A percentile compares a stretch with the other conserved stretches of the same genome.
phyloP scores from a whole-genome alignment of 2,797 vertebrate species.

The Chromobotia macracanthus region DNA sequence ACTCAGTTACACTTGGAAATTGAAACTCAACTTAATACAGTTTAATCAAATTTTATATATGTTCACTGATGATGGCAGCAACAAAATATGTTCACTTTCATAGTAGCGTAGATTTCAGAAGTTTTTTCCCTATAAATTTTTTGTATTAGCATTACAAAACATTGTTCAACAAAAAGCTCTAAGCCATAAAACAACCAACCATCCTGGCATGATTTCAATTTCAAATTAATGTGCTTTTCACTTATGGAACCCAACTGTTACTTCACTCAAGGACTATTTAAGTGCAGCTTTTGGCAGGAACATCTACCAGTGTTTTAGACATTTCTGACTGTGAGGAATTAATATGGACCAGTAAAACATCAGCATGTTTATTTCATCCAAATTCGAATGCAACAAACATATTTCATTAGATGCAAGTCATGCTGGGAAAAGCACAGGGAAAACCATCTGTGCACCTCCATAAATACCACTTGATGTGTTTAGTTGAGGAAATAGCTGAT shows the following conservation, averaged over 20 bases:
- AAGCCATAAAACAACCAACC: too few relatives aligned
- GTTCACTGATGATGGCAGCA: too few relatives aligned
- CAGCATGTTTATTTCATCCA: slow-evolving; percentile 18
- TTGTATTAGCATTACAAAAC: too few relatives aligned
- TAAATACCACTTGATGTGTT: slow-evolving; percentile 55
- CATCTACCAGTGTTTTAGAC: slow-evolving; percentile 26
- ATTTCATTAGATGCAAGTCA: slow-evolving; percentile 46
- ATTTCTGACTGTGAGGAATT: slow-evolving; percentile 19
- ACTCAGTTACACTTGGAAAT: too few relatives aligned
- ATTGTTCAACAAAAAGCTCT: too few relatives aligned
- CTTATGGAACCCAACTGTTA: background rate
- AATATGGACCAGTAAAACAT: slow-evolving; percentile 35
- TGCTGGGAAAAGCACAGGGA: slow-evolving; percentile 41
- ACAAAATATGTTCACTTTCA: too few relatives aligned
- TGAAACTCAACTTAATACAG: too few relatives aligned
- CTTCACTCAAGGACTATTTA: slow-evolving; percentile 37
- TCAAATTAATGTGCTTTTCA: background rate
- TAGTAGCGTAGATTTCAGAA: too few relatives aligned
- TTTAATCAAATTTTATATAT: too few relatives aligned
- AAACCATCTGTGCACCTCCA: slow-evolving; percentile 41
- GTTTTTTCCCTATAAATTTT: too few relatives aligned
- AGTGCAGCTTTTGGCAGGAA: slow-evolving; percentile 35
- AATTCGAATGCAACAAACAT: slow-evolving; percentile 42
- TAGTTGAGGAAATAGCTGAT: slow-evolving; percentile 56
- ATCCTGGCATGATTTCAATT: too few relatives aligned